phyloP scores from a whole-genome alignment of 2,888 invertebrate species.

The Ischnus inquisitorius region DNA sequence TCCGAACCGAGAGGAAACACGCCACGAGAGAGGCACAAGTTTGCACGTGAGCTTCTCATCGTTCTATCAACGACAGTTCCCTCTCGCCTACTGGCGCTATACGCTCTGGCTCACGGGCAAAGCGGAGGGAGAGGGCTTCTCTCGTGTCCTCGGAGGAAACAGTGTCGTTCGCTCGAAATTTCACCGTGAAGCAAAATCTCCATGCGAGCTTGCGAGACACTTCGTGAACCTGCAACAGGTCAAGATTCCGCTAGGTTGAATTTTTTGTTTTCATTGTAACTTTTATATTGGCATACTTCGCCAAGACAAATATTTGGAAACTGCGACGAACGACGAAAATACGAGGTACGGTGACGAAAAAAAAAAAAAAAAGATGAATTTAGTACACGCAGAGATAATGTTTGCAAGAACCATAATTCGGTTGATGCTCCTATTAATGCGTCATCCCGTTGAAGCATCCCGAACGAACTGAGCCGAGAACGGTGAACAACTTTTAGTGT shows the following conservation, averaged over 20 bases:
- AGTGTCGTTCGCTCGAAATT: slow-evolving; percentile 47
- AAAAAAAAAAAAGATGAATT: not conserved
- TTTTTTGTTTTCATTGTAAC: slow-evolving; percentile 1
- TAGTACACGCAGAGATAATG: not conserved
- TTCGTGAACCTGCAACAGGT: slow-evolving; percentile 50
- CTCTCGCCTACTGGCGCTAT: slow-evolving; percentile 10
- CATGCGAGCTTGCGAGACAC: slow-evolving; percentile 11
- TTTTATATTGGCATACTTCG: not conserved
- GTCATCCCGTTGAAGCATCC: not conserved
- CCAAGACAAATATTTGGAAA: not conserved
- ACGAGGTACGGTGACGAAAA: not conserved
- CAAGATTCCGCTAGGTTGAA: slow-evolving; percentile 4
- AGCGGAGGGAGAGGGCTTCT: not conserved
- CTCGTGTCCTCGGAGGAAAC: slow-evolving; percentile 42
- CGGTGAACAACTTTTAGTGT: slow-evolving; percentile 31
- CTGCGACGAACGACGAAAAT: not conserved
- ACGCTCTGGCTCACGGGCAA: not conserved
- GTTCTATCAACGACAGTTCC: slow-evolving; percentile 38
- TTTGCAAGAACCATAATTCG: not conserved
- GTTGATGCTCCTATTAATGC: not conserved
- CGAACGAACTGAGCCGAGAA: slow-evolving; percentile 17
- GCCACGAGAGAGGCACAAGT: slow-evolving; percentile 49
- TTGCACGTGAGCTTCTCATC: slow-evolving; percentile 43
- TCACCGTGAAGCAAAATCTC: slow-evolving; percentile 39
- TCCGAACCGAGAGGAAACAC: slow-evolving; percentile 34